A percentile compares a stretch with the other conserved stretches of the same genome.
Evolutionary conservation across 2,113 vertebrate genomes (phyloP).

Genomic region (Eptatretus burgeri): DNA sequence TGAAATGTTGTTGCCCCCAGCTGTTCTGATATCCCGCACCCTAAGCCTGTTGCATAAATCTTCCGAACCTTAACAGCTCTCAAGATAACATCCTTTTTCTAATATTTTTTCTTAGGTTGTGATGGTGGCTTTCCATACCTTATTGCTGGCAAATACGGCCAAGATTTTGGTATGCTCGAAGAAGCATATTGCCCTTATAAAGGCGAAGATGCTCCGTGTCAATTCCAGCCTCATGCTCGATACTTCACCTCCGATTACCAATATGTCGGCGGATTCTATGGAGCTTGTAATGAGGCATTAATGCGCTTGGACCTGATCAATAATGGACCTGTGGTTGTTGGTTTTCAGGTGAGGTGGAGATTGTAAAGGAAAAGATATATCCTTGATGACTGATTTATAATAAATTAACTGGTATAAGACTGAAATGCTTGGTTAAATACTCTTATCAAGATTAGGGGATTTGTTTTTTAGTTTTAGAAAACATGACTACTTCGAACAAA

Average conservation of each 20-base stretch:
- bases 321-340: conserved; percentile 39
- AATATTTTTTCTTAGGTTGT: conserved; percentile 25
- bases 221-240: conserved; percentile 14
- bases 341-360: conserved; percentile 28
- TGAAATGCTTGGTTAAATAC: too few species aligned
- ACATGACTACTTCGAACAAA: too few species aligned
- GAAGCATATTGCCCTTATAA: conserved; percentile 52
- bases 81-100: too few species aligned
- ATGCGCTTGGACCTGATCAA: conserved; percentile 60
- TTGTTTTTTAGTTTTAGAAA: too few species aligned
- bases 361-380: too few species aligned
- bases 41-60: too few species aligned
- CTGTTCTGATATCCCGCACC: too few species aligned
- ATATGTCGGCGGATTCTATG: conserved; percentile 82
- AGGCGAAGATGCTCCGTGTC: conserved; percentile 25
- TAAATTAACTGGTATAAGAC: too few species aligned
- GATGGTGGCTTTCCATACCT: conserved; percentile 77
- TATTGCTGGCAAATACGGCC: conserved; percentile 45
- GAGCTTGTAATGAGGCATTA: conserved; percentile 50
- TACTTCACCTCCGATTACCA: conserved; percentile 40
- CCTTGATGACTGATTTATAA: too few species aligned
- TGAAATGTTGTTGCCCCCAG: too few species aligned
- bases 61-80: too few species aligned
- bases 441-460: too few species aligned
- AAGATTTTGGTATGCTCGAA: conserved; percentile 70